Evolutionary conservation across 2,888 invertebrate genomes (phyloP).

Genomic region (Stenotaenia linearis): DNA sequence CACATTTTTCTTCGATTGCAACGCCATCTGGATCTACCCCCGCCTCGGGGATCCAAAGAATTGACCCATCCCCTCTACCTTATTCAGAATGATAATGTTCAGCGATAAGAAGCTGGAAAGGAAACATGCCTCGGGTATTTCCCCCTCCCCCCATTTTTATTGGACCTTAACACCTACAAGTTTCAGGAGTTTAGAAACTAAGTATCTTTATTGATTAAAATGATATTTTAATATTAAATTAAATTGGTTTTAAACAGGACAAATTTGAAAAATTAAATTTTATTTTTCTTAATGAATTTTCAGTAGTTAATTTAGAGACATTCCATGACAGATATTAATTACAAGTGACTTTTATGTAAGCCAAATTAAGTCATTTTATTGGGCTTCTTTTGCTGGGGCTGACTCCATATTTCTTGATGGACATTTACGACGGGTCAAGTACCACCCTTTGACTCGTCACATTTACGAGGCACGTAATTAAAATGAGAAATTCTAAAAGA

Average conservation of each 20-base stretch:
- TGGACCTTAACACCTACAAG: not conserved
- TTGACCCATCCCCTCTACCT: conserved; percentile 20
- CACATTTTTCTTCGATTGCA: not conserved
- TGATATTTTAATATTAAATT: no score
- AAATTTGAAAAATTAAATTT: no score
- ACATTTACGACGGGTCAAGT: conserved; percentile 2
- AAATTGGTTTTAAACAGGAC: no score
- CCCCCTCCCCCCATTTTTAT: not conserved
- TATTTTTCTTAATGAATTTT: no score
- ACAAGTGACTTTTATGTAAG: not conserved
- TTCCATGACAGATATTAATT: not conserved
- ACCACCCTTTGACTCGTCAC: not conserved
- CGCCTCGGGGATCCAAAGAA: conserved; percentile 5
- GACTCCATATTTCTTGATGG: conserved; percentile 10
- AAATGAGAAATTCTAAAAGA: not conserved
- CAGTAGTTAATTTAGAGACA: no score
- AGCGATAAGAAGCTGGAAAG: not conserved
- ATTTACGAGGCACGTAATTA: not conserved
- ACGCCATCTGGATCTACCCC: conserved; percentile 17
- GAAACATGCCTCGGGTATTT: not conserved
- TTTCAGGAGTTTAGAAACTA: not conserved
- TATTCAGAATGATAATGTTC: conserved; percentile 1
- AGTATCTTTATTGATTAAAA: no score
- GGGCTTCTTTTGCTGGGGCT: not conserved
- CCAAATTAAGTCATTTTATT: not conserved